Evolutionary conservation across 2,888 invertebrate genomes (phyloP), one percentile per base, ranked within the genome.

Genomic region (Thelaira solivaga): DNA sequence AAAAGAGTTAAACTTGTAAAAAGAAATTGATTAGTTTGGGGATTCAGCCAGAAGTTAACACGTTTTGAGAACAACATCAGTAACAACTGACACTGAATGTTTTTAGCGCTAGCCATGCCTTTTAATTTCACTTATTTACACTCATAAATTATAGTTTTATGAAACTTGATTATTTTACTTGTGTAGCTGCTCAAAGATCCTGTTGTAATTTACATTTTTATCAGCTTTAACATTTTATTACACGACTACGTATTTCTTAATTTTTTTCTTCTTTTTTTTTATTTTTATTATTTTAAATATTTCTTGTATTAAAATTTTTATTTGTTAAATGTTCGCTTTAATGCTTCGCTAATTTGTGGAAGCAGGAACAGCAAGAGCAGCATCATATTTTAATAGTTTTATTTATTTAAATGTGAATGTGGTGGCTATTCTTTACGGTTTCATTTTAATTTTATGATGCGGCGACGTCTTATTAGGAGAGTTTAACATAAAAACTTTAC

Each of bases 241-340:
- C n/a, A n/a, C n/a, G n/a, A n/a, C n/a, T n/a, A n/a, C n/a, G n/a
- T n/a, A n/a, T n/a, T n/a, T n/a, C n/a, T n/a, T 47, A 34, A 45
- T 67, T 36, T 55, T 31, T 29, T 41, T 11, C 34, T n/a, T 53
- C 51, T 67, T 55, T 39, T 36, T 29, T 26, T 41, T 57, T 11
- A 13, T 53, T 29, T 43, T 59, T 62, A 31, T 73, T 31, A 1
- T 34, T 77, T 76, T 76, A 67, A 84, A 82, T 84, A 84, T 85
- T 85, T 85, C 51, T 24, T 67, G 72, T 82, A 75, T 77, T 77
- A 78, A 68, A 84, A 85, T 83, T 84, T 85, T 86, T 85, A 86
- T 86, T 86, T 86, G 87, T 86, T 86, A 86, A 86, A 86, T 85
- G 86, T 83, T 85, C 87, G 86, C 87, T 86, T 86, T 86, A 86